Conservation (phyloP, 2,888 invertebrate species). For the Allophyes oxyacanthae region DNA sequence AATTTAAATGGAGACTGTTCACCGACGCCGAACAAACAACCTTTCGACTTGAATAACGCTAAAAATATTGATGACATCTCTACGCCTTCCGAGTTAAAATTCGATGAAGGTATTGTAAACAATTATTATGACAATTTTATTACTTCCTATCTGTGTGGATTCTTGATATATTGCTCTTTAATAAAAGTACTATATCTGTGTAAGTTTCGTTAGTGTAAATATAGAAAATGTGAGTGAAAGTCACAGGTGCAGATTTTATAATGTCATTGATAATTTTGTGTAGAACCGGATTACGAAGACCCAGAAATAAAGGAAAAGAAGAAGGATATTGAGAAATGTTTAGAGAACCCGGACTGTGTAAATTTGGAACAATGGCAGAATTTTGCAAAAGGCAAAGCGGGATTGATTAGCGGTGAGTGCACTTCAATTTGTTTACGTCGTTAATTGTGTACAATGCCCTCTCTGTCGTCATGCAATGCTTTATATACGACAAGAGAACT, state of each 20-base stretch:
- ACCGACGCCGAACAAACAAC: slow-evolving; percentile 65
- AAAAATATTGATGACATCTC: slow-evolving; percentile 88
- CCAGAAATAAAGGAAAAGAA: slow-evolving; percentile 90
- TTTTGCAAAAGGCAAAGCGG: slow-evolving; percentile 91
- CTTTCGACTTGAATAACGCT: slow-evolving; percentile 75
- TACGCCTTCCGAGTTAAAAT: slow-evolving; percentile 91
- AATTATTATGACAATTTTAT: slow-evolving; percentile 61
- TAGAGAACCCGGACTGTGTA: slow-evolving; percentile 81
- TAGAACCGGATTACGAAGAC: slow-evolving; percentile 90
- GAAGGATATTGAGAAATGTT: slow-evolving; percentile 89
- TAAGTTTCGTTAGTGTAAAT: background rate
- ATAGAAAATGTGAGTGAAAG: slow-evolving; percentile 60
- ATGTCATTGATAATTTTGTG: slow-evolving; percentile 54
- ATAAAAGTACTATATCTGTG: slow-evolving; percentile 18
- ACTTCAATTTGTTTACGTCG: slow-evolving; percentile 35
- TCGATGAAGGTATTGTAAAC: slow-evolving; percentile 91
- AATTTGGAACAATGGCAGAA: slow-evolving; percentile 88
- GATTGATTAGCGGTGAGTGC: slow-evolving; percentile 91
- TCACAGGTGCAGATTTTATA: slow-evolving; percentile 38
- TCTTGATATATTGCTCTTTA: slow-evolving; percentile 22
- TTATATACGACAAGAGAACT: slow-evolving; percentile 10
- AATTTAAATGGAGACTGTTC: slow-evolving; percentile 78
- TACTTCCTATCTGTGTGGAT: slow-evolving; percentile 54
- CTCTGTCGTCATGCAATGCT: slow-evolving; percentile 14
- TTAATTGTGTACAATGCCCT: slow-evolving; percentile 19